Conservation (phyloP, 2,888 invertebrate species). For the Melanophora roralis region DNA sequence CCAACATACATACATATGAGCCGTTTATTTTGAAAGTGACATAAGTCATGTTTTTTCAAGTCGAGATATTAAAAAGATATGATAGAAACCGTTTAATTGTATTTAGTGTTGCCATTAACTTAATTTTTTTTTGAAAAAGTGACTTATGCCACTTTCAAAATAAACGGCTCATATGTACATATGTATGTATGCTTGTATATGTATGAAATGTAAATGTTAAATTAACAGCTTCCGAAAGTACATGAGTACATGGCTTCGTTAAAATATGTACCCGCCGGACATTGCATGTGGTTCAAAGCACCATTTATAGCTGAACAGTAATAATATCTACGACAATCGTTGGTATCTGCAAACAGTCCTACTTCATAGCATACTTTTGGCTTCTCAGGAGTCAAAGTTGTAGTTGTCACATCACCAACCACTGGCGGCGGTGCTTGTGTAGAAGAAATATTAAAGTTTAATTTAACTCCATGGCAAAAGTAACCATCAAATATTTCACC, state of each 20-base stretch:
- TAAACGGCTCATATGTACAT: too few species aligned
- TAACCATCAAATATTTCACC: constrained; percentile 73
- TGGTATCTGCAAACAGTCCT: constrained; percentile 69
- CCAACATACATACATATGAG: too few species aligned
- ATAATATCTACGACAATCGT: constrained; percentile 72
- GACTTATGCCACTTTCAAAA: too few species aligned
- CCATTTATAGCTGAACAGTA: constrained; percentile 72
- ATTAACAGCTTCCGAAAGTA: constrained; percentile 69
- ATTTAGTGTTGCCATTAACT: too few species aligned
- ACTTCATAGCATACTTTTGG: constrained; percentile 46
- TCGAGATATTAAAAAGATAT: too few species aligned
- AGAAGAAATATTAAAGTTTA: constrained; percentile 4
- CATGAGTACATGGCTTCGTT: constrained; percentile 69
- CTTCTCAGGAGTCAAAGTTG: neutral
- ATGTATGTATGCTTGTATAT: too few species aligned
- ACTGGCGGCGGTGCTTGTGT: neutral
- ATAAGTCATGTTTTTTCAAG: too few species aligned
- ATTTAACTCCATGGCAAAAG: constrained; percentile 37
- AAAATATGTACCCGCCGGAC: constrained; percentile 72
- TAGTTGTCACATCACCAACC: neutral
- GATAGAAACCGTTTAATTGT: too few species aligned
- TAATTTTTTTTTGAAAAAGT: too few species aligned
- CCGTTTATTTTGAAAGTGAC: too few species aligned
- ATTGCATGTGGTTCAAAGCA: constrained; percentile 67
- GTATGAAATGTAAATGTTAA: too few species aligned